phyloP scores from a whole-genome alignment of 2,113 vertebrate species.

The Capricornis sumatraensis region DNA sequence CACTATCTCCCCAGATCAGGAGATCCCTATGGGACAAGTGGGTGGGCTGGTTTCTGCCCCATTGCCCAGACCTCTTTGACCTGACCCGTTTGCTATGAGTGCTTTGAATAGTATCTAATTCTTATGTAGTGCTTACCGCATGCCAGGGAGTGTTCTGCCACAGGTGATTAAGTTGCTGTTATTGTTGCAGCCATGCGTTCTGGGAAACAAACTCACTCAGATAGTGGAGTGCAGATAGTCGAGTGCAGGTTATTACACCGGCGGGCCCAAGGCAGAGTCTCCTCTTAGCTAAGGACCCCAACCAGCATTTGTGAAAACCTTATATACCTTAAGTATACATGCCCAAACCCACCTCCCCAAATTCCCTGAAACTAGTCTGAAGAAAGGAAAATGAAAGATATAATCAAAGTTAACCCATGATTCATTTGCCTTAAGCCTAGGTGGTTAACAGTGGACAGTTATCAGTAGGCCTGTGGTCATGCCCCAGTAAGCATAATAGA shows the following conservation, averaged over 20 bases:
- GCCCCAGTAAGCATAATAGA: background rate
- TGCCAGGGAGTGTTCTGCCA: background rate
- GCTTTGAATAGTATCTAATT: background rate
- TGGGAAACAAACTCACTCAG: background rate
- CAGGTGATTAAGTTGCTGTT: background rate
- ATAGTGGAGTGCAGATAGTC: too few relatives aligned
- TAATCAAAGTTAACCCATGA: background rate
- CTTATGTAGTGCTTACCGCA: background rate
- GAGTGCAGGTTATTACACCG: background rate
- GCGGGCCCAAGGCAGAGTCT: background rate
- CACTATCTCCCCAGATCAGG: background rate
- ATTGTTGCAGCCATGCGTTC: background rate
- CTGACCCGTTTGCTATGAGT: rapidly evolving
- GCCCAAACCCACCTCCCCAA: background rate
- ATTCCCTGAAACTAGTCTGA: background rate
- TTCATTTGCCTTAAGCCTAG: background rate
- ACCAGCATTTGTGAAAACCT: background rate
- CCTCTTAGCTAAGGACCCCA: background rate
- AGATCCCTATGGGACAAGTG: background rate
- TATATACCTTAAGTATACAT: background rate
- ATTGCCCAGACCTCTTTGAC: background rate
- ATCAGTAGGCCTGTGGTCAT: background rate
- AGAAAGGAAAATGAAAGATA: background rate
- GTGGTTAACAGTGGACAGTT: background rate
- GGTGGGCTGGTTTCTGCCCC: rapidly evolving